Evolutionary conservation across 1,140 invertebrate species (phyloP).

Genomic region (Camponotus floridanus): DNA sequence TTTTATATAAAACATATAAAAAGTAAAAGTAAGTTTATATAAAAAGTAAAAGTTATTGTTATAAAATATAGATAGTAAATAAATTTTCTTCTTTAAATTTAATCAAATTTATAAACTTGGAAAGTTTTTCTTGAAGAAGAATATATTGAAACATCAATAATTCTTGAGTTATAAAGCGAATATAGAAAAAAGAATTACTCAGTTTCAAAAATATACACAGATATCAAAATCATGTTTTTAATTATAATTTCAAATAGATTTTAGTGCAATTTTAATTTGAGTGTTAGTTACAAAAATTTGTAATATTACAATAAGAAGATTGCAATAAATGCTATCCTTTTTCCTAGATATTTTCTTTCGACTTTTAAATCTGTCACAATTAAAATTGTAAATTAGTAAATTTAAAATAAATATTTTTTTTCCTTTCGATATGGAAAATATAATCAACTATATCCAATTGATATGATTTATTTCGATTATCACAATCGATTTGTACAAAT

Average conservation of each 20-base stretch:
- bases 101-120: no score
- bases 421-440: neutral
- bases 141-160: no score
- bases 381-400: no score
- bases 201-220: no score
- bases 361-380: no score
- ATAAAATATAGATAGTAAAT: no score
- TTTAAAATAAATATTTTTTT: slow-evolving; percentile 9
- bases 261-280: neutral
- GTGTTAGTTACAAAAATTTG: no score
- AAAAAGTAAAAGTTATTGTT: neutral
- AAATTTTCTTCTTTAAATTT: no score
- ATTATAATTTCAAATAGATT: neutral
- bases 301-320: no score
- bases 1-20: neutral
- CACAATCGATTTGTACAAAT: neutral
- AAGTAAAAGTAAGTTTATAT: neutral
- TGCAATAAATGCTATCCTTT: no score
- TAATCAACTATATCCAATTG: neutral
- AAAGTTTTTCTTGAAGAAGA: no score
- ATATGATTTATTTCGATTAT: neutral
- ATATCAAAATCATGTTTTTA: neutral
- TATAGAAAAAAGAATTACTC: neutral
- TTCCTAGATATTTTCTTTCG: no score
- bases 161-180: neutral